These are phyloP conservation scores for Stegastes partitus DNA, from an alignment of 2,113 vertebrate species.

Conservation along the genomic window DNA sequence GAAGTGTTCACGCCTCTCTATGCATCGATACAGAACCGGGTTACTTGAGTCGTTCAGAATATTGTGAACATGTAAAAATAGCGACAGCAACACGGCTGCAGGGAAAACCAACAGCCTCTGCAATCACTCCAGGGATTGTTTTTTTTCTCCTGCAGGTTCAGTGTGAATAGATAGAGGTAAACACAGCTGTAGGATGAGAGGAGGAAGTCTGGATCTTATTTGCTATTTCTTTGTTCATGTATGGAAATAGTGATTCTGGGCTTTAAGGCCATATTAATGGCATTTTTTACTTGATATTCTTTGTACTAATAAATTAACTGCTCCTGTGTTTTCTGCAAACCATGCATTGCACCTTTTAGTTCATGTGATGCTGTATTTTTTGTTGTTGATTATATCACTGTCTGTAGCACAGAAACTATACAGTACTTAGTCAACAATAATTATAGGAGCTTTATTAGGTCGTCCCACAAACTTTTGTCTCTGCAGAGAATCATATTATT, in stretches of 20 bases:
- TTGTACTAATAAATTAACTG: too few species aligned
- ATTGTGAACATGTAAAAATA: slow-evolving; percentile 9
- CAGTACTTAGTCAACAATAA: too few species aligned
- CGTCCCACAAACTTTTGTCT: too few species aligned
- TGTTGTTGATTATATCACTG: too few species aligned
- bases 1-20: neutral
- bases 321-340: too few species aligned
- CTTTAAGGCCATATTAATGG: neutral
- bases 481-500: too few species aligned
- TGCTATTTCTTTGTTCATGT: neutral
- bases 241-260: neutral
- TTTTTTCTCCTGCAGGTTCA: neutral
- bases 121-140: slow-evolving; percentile 9
- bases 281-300: neutral
- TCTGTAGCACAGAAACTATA: too few species aligned
- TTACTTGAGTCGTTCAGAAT: neutral
- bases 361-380: too few species aligned
- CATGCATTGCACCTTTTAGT: too few species aligned
- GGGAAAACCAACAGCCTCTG: neutral
- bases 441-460: too few species aligned
- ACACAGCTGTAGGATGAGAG: neutral
- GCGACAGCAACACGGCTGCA: neutral
- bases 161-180: slow-evolving; percentile 12
- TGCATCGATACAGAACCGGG: neutral
- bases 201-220: neutral